Evolutionary conservation across 2,113 vertebrate genomes (phyloP).

Genomic region (Melanostigma gelatinosum): DNA sequence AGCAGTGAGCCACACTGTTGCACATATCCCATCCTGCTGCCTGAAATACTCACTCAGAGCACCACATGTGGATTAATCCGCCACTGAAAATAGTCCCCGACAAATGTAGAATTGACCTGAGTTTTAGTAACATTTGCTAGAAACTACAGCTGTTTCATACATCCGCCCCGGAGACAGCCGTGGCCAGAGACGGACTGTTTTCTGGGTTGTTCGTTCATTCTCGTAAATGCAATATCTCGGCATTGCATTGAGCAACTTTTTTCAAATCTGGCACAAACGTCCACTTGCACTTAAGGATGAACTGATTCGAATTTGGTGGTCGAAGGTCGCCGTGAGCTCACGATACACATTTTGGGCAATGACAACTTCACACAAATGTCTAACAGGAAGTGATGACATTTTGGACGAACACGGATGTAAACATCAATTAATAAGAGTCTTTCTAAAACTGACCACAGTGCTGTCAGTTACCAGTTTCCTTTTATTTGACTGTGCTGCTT

Average conservation of each 20-base stretch:
- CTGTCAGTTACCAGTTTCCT: not conserved
- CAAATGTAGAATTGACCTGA: not conserved
- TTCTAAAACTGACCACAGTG: constrained; percentile 4
- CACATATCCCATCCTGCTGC: not conserved
- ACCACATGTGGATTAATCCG: not conserved
- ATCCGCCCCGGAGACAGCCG: too few species aligned
- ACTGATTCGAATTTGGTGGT: too few species aligned
- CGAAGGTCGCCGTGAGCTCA: too few species aligned
- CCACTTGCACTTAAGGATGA: too few species aligned
- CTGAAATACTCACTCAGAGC: not conserved
- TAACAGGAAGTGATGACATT: too few species aligned
- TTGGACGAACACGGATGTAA: not conserved
- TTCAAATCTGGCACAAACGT: too few species aligned
- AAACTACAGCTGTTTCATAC: not conserved
- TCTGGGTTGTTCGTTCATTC: too few species aligned
- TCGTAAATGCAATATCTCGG: too few species aligned
- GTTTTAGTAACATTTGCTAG: not conserved
- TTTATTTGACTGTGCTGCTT: not conserved
- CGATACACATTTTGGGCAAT: too few species aligned
- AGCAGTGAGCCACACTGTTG: not conserved
- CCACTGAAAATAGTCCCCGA: not conserved
- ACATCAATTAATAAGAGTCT: constrained; percentile 11
- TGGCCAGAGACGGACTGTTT: too few species aligned
- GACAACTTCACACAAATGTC: too few species aligned
- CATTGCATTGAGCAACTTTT: too few species aligned